A percentile compares a stretch with the other conserved stretches of the same genome.
Conservation (phyloP, 2,797 vertebrate genomes). For the Typhlichthys eigenmanni region DNA sequence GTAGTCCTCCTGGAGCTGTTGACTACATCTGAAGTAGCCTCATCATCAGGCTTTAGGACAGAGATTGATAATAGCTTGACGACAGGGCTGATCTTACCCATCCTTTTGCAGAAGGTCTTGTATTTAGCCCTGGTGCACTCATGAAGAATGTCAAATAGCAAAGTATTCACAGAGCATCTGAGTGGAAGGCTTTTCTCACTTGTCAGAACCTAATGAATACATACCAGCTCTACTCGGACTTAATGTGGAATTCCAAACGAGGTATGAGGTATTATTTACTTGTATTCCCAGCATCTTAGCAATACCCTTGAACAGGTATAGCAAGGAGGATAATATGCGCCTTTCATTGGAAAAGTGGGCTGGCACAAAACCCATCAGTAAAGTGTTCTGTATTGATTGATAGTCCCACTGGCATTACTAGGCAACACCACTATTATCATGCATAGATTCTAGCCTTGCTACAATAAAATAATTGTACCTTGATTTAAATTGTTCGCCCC, state of each 20-base stretch:
- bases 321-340: constrained; percentile 75
- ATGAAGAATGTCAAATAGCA: constrained; percentile 79
- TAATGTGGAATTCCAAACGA: constrained; percentile 80
- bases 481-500: constrained; percentile 69
- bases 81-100: constrained; percentile 78
- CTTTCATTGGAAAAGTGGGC: constrained; percentile 82
- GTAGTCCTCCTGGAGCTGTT: constrained; percentile 73
- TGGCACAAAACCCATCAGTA: constrained; percentile 75
- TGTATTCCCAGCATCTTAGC: constrained; percentile 73
- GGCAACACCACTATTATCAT: constrained; percentile 78
- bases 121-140: constrained; percentile 77
- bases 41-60: constrained; percentile 79
- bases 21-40: constrained; percentile 81
- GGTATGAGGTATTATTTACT: constrained; percentile 81
- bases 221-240: constrained; percentile 77
- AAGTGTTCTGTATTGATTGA: constrained; percentile 81
- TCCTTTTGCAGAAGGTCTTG: constrained; percentile 82
- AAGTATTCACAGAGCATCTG: constrained; percentile 76
- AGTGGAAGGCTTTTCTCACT: constrained; percentile 79
- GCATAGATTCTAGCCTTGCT: constrained; percentile 74
- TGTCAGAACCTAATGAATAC: constrained; percentile 78
- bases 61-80: constrained; percentile 85
- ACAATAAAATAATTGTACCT: constrained; percentile 80
- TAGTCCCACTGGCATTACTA: constrained; percentile 71
- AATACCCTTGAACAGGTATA: constrained; percentile 73